Evolutionary conservation across 2,113 vertebrate genomes (phyloP).

Genomic region (Psittacus erithacus): DNA sequence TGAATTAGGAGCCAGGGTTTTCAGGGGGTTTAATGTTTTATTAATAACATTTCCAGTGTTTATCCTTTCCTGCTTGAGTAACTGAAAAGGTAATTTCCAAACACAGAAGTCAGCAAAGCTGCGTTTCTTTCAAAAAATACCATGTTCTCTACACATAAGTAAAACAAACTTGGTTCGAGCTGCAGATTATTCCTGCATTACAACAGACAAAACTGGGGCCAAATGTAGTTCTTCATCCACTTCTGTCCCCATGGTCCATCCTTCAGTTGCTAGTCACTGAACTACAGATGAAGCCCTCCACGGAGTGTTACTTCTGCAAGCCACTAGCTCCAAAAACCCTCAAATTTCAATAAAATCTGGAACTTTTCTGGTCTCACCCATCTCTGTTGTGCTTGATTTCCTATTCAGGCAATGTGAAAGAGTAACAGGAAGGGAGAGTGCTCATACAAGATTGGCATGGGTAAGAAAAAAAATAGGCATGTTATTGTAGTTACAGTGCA

Average conservation of each 20-base stretch:
- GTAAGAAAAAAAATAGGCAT: neutral
- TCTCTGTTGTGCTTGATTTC: neutral
- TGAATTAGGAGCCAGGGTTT: conserved; percentile 29
- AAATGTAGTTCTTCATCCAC: neutral
- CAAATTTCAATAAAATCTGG: conserved; percentile 17
- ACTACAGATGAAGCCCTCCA: neutral
- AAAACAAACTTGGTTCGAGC: neutral
- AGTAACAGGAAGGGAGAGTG: conserved; percentile 6
- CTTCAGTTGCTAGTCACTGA: neutral
- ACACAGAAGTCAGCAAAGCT: conserved; percentile 25
- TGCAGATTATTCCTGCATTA: neutral
- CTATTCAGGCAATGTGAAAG: conserved; percentile 24
- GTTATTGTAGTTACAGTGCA: conserved; percentile 34
- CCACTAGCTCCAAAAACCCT: neutral
- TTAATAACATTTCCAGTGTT: conserved; percentile 54
- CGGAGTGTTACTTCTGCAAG: neutral
- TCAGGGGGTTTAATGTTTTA: conserved; percentile 14
- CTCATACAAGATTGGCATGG: conserved; percentile 15
- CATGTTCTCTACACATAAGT: neutral
- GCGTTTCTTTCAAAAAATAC: neutral
- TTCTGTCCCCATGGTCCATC: neutral
- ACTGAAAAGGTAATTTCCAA: conserved; percentile 36
- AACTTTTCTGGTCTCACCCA: conserved; percentile 2
- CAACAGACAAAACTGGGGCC: neutral
- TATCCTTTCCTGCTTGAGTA: conserved; percentile 51